Conservation (phyloP, 2,113 vertebrate genomes). For the Silurus meridionalis region DNA sequence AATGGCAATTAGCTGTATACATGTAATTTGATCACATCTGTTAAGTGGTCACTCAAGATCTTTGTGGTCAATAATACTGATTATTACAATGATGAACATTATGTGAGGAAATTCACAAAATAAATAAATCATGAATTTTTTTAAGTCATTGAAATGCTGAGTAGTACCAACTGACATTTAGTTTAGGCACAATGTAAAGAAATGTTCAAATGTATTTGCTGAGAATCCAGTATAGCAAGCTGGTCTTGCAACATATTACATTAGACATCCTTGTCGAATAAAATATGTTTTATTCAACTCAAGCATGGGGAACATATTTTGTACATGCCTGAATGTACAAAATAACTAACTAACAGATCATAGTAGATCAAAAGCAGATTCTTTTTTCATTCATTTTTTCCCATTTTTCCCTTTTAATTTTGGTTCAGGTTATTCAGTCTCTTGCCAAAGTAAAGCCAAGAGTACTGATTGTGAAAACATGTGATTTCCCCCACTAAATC, state of each 20-base stretch:
- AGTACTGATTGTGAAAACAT: too few species aligned
- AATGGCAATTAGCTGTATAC: constrained; percentile 1
- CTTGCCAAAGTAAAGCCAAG: background rate
- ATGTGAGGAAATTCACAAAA: background rate
- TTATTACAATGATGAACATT: background rate
- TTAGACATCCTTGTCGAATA: background rate
- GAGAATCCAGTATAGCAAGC: background rate
- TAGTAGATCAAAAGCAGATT: background rate
- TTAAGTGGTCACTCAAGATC: background rate
- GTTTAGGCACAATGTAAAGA: background rate
- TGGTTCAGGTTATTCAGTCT: background rate
- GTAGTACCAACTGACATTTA: background rate
- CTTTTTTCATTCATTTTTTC: background rate
- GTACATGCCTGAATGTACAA: background rate
- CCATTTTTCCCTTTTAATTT: background rate
- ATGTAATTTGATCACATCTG: background rate
- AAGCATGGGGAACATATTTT: background rate
- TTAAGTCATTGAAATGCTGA: background rate
- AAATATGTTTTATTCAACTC: background rate
- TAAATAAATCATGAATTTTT: background rate
- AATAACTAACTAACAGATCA: background rate
- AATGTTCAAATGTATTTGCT: background rate
- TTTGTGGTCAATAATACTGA: constrained; percentile 6
- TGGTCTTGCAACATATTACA: background rate
- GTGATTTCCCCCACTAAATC: background rate